phyloP scores from a whole-genome alignment of 1,140 invertebrate species.

The Tribolium castaneum region DNA sequence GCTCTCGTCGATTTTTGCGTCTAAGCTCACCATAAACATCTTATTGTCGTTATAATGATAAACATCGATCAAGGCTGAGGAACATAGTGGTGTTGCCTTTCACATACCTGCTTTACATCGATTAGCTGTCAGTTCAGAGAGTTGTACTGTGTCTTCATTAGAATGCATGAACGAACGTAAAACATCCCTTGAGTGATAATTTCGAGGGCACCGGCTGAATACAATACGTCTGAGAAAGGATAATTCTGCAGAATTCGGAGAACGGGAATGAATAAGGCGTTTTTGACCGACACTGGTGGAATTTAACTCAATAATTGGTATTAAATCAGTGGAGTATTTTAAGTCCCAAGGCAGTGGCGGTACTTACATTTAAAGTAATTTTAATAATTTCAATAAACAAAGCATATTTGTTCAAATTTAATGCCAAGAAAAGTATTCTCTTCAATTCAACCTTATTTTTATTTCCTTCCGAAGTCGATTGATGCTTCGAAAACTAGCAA shows the following conservation, averaged over 20 bases:
- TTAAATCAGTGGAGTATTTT: too few species aligned
- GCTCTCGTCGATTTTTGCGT: constrained; percentile 4
- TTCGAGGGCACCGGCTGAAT: constrained; percentile 10
- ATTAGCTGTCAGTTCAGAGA: constrained; percentile 17
- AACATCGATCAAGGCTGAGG: constrained; percentile 1
- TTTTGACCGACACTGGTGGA: not conserved
- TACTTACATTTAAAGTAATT: too few species aligned
- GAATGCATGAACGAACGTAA: constrained; percentile 13
- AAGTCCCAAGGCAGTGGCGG: too few species aligned
- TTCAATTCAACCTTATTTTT: too few species aligned
- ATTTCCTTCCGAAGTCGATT: too few species aligned
- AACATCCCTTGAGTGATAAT: constrained; percentile 4
- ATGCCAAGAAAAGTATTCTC: too few species aligned
- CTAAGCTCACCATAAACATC: not conserved
- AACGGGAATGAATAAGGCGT: not conserved
- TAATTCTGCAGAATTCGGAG: not conserved
- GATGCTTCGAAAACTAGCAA: too few species aligned
- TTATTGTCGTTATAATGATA: constrained; percentile 32
- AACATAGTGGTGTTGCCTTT: not conserved
- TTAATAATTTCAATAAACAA: too few species aligned
- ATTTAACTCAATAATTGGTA: not conserved
- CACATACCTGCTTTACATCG: constrained; percentile 24
- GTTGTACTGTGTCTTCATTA: constrained; percentile 24
- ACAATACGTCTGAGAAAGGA: not conserved
- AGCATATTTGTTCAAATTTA: too few species aligned